Evolutionary conservation across 2,113 vertebrate genomes (phyloP).

Genomic region (Synchiropus splendidus): DNA sequence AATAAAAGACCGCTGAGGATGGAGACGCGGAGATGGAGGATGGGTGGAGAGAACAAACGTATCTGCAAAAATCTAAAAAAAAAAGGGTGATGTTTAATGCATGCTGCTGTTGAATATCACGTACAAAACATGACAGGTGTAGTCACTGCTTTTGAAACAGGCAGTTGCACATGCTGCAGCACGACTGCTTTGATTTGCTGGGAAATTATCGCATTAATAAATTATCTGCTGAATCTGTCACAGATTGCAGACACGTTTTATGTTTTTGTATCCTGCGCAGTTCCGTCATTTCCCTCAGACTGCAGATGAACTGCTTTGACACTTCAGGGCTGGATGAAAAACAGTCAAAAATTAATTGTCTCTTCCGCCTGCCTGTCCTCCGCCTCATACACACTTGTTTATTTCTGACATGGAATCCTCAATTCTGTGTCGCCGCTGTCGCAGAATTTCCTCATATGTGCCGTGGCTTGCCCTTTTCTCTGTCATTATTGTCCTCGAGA

Average conservation of each 20-base stretch:
- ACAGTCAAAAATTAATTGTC: constrained; percentile 7
- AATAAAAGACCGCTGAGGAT: constrained; percentile 56
- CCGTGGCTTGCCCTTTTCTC: constrained; percentile 41
- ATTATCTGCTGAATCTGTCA: constrained; percentile 15
- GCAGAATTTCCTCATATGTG: not conserved
- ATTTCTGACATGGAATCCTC: too few relatives aligned
- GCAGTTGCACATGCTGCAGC: not conserved
- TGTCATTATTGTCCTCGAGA: constrained; percentile 44
- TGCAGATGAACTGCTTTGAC: constrained; percentile 18
- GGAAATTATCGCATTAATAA: constrained; percentile 1
- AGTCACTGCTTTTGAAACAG: not conserved
- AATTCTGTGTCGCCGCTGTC: too few relatives aligned
- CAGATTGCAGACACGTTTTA: constrained; percentile 16
- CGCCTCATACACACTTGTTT: not conserved
- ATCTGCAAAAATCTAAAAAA: constrained; percentile 1
- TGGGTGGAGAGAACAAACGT: constrained; percentile 9
- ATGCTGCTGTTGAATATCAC: constrained; percentile 16
- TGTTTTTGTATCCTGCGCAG: constrained; percentile 24
- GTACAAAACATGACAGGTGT: not conserved
- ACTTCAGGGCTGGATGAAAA: constrained; percentile 12
- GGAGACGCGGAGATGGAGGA: constrained; percentile 20
- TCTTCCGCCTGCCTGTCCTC: not conserved
- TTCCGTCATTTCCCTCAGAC: constrained; percentile 7
- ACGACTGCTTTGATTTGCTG: not conserved
- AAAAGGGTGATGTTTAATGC: constrained; percentile 8